These are phyloP conservation scores for Ptycholaimellus sp. DNA, from an alignment of 2,888 invertebrate genomes.

Conservation along the genomic window DNA sequence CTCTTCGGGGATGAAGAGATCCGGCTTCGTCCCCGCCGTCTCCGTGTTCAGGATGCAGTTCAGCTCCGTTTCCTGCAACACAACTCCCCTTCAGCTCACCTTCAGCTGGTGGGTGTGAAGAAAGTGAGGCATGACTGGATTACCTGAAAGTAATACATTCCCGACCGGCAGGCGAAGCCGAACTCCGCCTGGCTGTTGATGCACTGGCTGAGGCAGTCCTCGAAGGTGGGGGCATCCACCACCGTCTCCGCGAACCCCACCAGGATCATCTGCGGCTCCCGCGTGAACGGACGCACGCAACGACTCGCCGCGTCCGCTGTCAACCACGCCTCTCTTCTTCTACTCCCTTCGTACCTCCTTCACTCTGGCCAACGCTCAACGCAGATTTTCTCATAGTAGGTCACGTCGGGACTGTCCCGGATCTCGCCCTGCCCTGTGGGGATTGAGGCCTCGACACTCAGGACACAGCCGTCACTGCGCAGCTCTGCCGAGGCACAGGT, in stretches of 20 bases:
- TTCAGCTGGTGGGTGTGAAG: no score
- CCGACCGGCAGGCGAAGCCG: constrained; percentile 21
- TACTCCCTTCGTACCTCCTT: no score
- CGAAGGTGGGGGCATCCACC: constrained; percentile 19
- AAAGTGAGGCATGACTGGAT: no score
- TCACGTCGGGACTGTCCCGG: constrained; percentile 14
- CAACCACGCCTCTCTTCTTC: neutral
- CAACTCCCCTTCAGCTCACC: no score
- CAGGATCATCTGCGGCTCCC: constrained; percentile 23
- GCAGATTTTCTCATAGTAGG: constrained; percentile 23
- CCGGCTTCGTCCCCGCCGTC: constrained; percentile 17
- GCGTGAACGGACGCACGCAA: constrained; percentile 16
- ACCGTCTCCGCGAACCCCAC: constrained; percentile 25
- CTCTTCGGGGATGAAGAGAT: constrained; percentile 20
- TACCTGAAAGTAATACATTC: constrained; percentile 25
- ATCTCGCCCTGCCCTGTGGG: constrained; percentile 24
- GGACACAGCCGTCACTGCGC: constrained; percentile 3
- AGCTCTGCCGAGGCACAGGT: no score
- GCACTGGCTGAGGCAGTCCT: constrained; percentile 23
- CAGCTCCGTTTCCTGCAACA: constrained; percentile 16
- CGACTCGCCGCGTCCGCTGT: neutral
- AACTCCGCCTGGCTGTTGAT: constrained; percentile 18
- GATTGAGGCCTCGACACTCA: constrained; percentile 18
- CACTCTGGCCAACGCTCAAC: constrained; percentile 6
- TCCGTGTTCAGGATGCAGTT: constrained; percentile 25